Evolutionary conservation across 2,113 vertebrate species (phyloP).

Genomic region (Chaetops frenatus): DNA sequence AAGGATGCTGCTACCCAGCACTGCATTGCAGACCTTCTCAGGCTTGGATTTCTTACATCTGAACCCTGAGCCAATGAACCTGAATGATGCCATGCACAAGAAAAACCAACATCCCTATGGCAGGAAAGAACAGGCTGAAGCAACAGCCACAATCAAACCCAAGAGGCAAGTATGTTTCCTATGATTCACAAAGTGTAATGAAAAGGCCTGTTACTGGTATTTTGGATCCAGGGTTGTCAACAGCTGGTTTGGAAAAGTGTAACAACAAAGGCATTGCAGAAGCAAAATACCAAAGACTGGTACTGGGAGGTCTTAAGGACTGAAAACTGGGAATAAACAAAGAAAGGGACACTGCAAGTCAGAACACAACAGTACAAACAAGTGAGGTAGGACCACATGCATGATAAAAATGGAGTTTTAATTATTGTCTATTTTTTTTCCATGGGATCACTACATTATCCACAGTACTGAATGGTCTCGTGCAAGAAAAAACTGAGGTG

Average conservation of each 20-base stretch:
- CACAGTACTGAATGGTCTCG: accelerated
- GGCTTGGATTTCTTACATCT: background rate
- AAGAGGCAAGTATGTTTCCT: background rate
- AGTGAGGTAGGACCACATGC: accelerated
- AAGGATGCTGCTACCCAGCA: background rate
- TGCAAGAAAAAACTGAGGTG: background rate
- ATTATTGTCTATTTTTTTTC: background rate
- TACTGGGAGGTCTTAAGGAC: background rate
- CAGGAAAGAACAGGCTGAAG: background rate
- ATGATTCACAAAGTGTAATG: background rate
- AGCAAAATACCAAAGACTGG: background rate
- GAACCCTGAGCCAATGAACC: background rate
- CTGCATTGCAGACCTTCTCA: background rate
- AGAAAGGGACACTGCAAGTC: background rate
- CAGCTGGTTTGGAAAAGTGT: background rate
- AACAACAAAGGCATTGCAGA: background rate
- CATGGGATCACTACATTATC: background rate
- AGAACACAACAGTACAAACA: background rate
- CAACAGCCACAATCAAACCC: background rate
- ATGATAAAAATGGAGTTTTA: background rate
- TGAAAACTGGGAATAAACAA: background rate
- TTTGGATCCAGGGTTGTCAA: background rate
- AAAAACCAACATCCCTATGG: background rate
- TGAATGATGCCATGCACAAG: accelerated
- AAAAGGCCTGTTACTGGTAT: background rate